These are phyloP conservation scores for Oophaga pumilio DNA, from an alignment of 2,113 vertebrate species.

Conservation along the genomic window DNA sequence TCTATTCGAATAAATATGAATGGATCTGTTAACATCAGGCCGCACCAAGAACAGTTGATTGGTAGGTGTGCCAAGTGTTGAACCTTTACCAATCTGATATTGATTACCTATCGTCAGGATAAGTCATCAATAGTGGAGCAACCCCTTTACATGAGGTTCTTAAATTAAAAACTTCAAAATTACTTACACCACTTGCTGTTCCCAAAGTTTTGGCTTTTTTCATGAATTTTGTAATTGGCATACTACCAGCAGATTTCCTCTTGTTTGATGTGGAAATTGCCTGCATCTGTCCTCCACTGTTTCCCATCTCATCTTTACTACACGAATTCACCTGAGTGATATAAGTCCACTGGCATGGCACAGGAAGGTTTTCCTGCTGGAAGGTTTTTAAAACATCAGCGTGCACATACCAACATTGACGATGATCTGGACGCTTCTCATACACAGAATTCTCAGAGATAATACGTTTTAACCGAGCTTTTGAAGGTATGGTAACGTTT, in stretches of 20 bases:
- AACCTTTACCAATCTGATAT: too few species aligned
- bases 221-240: slow-evolving; percentile 96
- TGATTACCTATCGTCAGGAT: too few species aligned
- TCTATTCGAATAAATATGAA: too few species aligned
- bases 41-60: background rate
- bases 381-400: slow-evolving; percentile 81
- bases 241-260: slow-evolving; percentile 82
- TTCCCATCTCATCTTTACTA: slow-evolving; percentile 75
- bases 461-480: slow-evolving; percentile 84
- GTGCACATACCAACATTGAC: slow-evolving; percentile 94
- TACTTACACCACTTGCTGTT: slow-evolving; percentile 72
- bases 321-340: slow-evolving; percentile 76
- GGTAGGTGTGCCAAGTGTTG: background rate
- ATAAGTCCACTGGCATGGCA: slow-evolving; percentile 93
- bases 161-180: background rate
- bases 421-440: slow-evolving; percentile 82
- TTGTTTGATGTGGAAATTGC: slow-evolving; percentile 71
- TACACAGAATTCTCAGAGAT: slow-evolving; percentile 89
- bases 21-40: background rate
- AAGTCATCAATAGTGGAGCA: too few species aligned
- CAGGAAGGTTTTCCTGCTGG: slow-evolving; percentile 80
- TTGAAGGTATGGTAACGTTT: slow-evolving; percentile 75
- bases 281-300: slow-evolving; percentile 50
- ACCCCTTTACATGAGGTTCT: too few species aligned
- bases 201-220: slow-evolving; percentile 75